phyloP scores from a whole-genome alignment of 2,888 invertebrate genomes.

The Cheilosia pagana region DNA sequence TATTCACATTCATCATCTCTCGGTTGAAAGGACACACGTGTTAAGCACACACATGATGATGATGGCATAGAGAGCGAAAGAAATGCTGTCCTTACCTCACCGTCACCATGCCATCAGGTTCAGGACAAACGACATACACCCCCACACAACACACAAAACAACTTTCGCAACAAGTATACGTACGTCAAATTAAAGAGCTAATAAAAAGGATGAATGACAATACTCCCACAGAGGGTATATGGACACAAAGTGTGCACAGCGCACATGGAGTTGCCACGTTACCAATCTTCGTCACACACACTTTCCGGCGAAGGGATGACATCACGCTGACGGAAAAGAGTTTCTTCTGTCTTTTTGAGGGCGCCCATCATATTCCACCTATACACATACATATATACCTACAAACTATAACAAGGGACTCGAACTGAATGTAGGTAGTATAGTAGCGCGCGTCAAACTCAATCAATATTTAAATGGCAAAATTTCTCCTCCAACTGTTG shows the following conservation, averaged over 20 bases:
- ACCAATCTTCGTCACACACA: slow-evolving; percentile 1
- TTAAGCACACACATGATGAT: slow-evolving; percentile 10
- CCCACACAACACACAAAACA: neutral
- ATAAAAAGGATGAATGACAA: slow-evolving; percentile 51
- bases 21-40: slow-evolving; percentile 22
- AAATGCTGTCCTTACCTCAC: slow-evolving; percentile 21
- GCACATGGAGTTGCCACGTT: slow-evolving; percentile 63
- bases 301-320: slow-evolving; percentile 26
- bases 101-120: slow-evolving; percentile 38
- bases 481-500: slow-evolving; percentile 69
- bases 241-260: neutral
- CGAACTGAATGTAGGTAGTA: slow-evolving; percentile 8
- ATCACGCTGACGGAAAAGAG: slow-evolving; percentile 43
- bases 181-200: slow-evolving; percentile 57
- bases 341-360: neutral
- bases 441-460: slow-evolving; percentile 46
- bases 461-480: slow-evolving; percentile 61
- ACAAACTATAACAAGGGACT: neutral
- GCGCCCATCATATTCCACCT: neutral
- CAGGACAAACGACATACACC: slow-evolving; percentile 20
- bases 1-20: neutral
- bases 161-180: slow-evolving; percentile 58
- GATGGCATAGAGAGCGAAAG: neutral
- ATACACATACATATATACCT: neutral
- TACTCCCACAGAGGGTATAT: neutral